Conservation (phyloP, 2,888 invertebrate genomes). For the Adineta ricciae region DNA sequence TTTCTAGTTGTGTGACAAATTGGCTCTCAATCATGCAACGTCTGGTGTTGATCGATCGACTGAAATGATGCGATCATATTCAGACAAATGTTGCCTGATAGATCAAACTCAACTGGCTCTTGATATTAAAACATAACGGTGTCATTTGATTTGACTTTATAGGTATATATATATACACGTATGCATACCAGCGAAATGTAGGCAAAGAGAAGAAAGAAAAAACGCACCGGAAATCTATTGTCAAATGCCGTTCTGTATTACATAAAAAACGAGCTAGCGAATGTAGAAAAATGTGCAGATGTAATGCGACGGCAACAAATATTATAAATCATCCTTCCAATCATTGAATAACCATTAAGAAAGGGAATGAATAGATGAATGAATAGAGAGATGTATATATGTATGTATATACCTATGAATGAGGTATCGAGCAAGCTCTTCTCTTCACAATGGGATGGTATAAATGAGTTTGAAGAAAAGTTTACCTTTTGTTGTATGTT, state of each 20-base stretch:
- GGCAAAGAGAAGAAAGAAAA: background rate
- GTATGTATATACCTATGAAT: background rate
- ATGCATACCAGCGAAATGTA: background rate
- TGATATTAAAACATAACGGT: background rate
- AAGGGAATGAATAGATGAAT: background rate
- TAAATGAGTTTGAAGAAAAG: background rate
- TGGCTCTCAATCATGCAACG: constrained; percentile 13
- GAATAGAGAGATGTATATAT: background rate
- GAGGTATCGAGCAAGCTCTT: background rate
- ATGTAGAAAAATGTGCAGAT: background rate
- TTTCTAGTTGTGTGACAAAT: background rate
- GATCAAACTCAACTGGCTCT: background rate
- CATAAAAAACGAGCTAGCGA: background rate
- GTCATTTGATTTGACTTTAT: background rate
- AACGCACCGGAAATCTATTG: background rate
- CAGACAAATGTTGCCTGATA: background rate
- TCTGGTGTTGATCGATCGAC: constrained; percentile 9
- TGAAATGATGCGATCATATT: constrained; percentile 3
- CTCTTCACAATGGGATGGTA: background rate
- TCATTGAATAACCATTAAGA: constrained; percentile 9
- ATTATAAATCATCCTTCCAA: constrained; percentile 15
- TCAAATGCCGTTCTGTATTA: background rate
- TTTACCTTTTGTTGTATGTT: background rate
- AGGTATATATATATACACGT: background rate
- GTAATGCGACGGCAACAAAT: background rate